Conservation (phyloP, 2,113 vertebrate species). For the Xiphias gladius region DNA sequence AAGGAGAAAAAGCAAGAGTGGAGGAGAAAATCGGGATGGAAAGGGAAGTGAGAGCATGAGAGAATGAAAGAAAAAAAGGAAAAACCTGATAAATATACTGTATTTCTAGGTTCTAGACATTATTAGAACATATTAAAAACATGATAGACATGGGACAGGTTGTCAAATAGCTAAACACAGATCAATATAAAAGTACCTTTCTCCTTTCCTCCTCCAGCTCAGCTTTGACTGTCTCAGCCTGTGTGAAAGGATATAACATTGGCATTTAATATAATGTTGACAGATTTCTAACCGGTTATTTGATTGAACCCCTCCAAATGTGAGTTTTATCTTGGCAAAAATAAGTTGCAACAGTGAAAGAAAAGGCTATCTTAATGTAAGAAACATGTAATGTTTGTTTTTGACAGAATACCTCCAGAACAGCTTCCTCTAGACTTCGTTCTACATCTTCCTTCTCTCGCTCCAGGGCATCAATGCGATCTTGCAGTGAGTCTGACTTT, state of each 20-base stretch:
- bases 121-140: neutral
- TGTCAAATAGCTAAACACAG: neutral
- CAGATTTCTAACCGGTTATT: neutral
- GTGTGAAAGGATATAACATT: neutral
- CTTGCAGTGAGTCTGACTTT: slow-evolving; percentile 84
- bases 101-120: neutral
- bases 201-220: slow-evolving; percentile 84
- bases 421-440: slow-evolving; percentile 81
- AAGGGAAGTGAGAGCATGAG: neutral
- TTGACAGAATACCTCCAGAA: slow-evolving; percentile 82
- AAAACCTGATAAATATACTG: neutral
- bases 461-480: slow-evolving; percentile 79
- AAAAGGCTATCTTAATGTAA: neutral
- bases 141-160: neutral
- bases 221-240: slow-evolving; percentile 85
- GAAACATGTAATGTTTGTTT: neutral
- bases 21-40: neutral
- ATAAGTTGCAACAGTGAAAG: neutral
- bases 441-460: slow-evolving; percentile 81
- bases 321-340: neutral
- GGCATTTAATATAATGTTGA: neutral
- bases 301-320: neutral
- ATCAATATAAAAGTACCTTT: slow-evolving; percentile 48
- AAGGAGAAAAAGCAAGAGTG: neutral
- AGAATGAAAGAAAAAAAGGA: neutral